Conservation (phyloP, 2,888 invertebrate genomes). For the Leptopilina drosophilae region DNA sequence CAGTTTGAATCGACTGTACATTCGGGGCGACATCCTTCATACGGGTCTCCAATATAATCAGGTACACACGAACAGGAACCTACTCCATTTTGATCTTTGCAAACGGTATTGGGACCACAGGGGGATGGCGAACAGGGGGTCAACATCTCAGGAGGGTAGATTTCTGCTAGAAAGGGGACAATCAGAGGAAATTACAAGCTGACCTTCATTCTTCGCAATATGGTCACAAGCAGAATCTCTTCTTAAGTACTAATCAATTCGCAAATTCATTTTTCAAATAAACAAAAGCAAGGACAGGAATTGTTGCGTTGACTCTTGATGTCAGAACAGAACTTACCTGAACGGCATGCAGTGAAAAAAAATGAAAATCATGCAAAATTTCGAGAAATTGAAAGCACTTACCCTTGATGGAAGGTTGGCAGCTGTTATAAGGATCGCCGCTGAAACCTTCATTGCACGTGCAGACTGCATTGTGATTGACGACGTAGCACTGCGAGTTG, state of each 20-base stretch:
- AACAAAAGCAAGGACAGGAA: not conserved
- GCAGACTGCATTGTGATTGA: constrained; percentile 81
- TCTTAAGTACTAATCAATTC: not conserved
- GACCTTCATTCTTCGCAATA: constrained; percentile 4
- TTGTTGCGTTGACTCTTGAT: not conserved
- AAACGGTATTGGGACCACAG: constrained; percentile 83
- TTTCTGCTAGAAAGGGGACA: constrained; percentile 76
- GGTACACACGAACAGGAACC: constrained; percentile 80
- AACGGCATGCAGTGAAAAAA: constrained; percentile 54
- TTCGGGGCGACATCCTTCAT: constrained; percentile 86
- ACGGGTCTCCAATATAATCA: constrained; percentile 83
- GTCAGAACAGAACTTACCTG: constrained; percentile 44
- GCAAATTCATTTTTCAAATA: not conserved
- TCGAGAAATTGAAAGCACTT: constrained; percentile 55
- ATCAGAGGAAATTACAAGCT: constrained; percentile 18
- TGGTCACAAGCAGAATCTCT: constrained; percentile 3
- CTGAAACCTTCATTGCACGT: constrained; percentile 78
- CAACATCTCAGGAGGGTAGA: constrained; percentile 57
- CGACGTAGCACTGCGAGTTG: constrained; percentile 79
- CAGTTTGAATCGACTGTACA: constrained; percentile 89
- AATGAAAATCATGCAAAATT: constrained; percentile 30
- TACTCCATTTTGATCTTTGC: constrained; percentile 77
- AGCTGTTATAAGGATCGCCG: constrained; percentile 80
- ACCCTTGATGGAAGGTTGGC: constrained; percentile 70
- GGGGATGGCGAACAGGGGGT: constrained; percentile 82